Percentiles rank a stretch among this genome's conserved stretches.
Evolutionary conservation across 92 coral and sea anemone genomes (phyloP).

Genomic region (Phenganax stokvisi): DNA sequence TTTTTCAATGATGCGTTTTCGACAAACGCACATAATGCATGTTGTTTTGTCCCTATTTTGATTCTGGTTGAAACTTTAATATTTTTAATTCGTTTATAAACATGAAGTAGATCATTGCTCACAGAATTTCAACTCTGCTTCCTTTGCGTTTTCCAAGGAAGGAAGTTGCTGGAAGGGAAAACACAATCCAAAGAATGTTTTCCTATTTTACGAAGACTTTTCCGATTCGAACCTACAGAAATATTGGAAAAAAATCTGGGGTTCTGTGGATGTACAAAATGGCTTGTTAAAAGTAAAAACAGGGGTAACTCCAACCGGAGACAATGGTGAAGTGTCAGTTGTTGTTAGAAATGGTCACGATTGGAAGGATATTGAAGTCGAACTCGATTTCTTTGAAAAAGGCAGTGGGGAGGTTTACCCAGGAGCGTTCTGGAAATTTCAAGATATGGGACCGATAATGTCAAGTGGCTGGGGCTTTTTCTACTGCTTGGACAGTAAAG

Average conservation of each 20-base stretch:
- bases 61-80: too few species aligned
- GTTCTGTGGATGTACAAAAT: constrained; percentile 43
- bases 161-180: constrained; percentile 47
- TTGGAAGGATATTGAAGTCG: constrained; percentile 71
- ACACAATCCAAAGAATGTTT: constrained; percentile 50
- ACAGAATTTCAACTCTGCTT: neutral
- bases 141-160: constrained; percentile 8
- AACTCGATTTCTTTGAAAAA: constrained; percentile 66
- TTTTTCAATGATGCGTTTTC: too few species aligned
- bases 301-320: constrained; percentile 45
- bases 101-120: too few species aligned
- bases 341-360: constrained; percentile 48
- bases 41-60: too few species aligned
- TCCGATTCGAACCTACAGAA: constrained; percentile 38
- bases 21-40: too few species aligned
- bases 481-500: constrained; percentile 43
- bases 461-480: constrained; percentile 86
- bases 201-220: constrained; percentile 57
- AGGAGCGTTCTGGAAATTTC: constrained; percentile 60
- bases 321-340: constrained; percentile 10
- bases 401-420: constrained; percentile 41
- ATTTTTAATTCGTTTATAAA: too few species aligned
- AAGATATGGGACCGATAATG: constrained; percentile 41
- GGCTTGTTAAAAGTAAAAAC: constrained; percentile 55
- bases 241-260: constrained; percentile 42